Evolutionary conservation across 2,113 vertebrate genomes (phyloP).

Genomic region (Ancistrus triradiatus): DNA sequence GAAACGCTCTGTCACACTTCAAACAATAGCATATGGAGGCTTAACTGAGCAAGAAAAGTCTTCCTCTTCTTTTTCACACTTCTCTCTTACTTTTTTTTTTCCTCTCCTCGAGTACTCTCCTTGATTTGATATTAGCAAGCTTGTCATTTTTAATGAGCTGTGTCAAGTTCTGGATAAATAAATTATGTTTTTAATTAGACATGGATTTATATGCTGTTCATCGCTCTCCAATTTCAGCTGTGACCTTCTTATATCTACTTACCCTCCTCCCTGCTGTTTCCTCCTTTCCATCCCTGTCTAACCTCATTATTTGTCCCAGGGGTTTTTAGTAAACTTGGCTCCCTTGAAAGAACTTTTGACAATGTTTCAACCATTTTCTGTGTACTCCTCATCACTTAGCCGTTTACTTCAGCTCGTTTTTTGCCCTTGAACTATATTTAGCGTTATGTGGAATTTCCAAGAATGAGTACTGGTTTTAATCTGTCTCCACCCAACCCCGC

Average conservation of each 20-base stretch:
- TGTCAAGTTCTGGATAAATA: constrained; percentile 41
- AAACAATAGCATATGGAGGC: neutral
- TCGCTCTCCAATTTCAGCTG: constrained; percentile 31
- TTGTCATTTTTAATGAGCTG: constrained; percentile 3
- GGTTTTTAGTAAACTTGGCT: constrained; percentile 20
- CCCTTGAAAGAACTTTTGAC: constrained; percentile 21
- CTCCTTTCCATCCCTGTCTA: constrained; percentile 45
- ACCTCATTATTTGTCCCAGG: constrained; percentile 32
- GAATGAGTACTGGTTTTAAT: neutral
- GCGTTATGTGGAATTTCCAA: neutral
- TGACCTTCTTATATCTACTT: constrained; percentile 36
- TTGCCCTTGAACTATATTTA: constrained; percentile 18
- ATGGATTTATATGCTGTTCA: constrained; percentile 37
- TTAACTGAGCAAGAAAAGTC: constrained; percentile 5
- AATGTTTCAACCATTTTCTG: neutral
- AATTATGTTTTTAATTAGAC: constrained; percentile 46
- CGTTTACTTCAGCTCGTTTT: constrained; percentile 2
- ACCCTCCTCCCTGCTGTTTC: constrained; percentile 42
- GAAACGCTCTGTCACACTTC: constrained; percentile 4
- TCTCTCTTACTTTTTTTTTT: neutral
- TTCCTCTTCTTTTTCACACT: neutral
- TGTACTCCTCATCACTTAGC: constrained; percentile 8
- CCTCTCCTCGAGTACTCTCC: neutral
- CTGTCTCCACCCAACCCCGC: too few relatives aligned
- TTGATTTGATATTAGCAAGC: neutral